Evolutionary conservation across 2,888 invertebrate genomes (phyloP).

Genomic region (Cremastinae sp.): DNA sequence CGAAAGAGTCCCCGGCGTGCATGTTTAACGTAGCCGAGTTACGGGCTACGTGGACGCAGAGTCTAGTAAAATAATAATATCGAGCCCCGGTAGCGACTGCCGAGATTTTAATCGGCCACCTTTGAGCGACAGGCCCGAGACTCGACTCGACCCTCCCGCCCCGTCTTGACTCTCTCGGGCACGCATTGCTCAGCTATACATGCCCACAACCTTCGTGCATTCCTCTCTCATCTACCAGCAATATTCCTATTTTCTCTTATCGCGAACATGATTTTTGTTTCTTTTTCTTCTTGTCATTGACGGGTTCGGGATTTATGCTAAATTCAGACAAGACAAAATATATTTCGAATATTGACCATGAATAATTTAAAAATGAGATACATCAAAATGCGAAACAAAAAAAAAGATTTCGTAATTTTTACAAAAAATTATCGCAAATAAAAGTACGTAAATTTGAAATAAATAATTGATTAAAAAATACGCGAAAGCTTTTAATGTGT

Average conservation of each 20-base stretch:
- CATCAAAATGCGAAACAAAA: too few species aligned
- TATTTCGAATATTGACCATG: too few species aligned
- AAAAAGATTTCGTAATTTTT: too few species aligned
- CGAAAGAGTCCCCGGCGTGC: neutral
- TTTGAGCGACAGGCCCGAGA: conserved; percentile 69
- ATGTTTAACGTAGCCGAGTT: conserved; percentile 36
- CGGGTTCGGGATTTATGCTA: too few species aligned
- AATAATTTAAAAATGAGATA: too few species aligned
- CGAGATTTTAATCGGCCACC: conserved; percentile 73
- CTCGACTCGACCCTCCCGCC: too few species aligned
- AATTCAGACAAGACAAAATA: too few species aligned
- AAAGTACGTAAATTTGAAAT: too few species aligned
- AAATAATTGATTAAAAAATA: too few species aligned
- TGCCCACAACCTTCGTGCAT: conserved; percentile 18
- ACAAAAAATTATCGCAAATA: too few species aligned
- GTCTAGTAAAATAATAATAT: conserved; percentile 75
- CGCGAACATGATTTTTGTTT: conserved; percentile 17
- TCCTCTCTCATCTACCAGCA: conserved; percentile 22
- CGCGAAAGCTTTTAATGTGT: too few species aligned
- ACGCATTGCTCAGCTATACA: conserved; percentile 63
- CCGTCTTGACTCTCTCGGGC: conserved; percentile 63
- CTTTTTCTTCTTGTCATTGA: too few species aligned
- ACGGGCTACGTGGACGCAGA: conserved; percentile 48
- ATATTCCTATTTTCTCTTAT: conserved; percentile 11
- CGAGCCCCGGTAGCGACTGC: conserved; percentile 65